Evolutionary conservation across 2,113 vertebrate species (phyloP).

Genomic region (Hiodon tergisus): DNA sequence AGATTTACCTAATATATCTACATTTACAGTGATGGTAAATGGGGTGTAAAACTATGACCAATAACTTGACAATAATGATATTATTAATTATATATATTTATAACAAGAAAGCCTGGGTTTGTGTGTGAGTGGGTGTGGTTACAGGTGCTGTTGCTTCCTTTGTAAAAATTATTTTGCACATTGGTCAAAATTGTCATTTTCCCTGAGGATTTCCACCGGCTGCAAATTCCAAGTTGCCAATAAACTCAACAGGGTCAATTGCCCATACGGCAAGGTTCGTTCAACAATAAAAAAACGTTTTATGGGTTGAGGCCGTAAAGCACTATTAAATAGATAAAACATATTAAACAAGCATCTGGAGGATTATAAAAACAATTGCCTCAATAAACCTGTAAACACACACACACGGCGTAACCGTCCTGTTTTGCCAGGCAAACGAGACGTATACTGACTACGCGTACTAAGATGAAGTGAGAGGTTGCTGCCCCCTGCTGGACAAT

Average conservation of each 20-base stretch:
- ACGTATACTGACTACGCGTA: not conserved
- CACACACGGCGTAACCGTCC: not conserved
- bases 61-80: no score
- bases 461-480: not conserved
- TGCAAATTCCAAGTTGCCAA: not conserved
- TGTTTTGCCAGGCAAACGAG: not conserved
- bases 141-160: not conserved
- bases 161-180: conserved; percentile 5
- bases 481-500: conserved; percentile 12
- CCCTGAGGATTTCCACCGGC: not conserved
- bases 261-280: conserved; percentile 6
- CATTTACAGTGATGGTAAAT: no score
- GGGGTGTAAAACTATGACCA: no score
- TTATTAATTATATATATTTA: no score
- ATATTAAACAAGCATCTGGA: conserved; percentile 11
- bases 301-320: conserved; percentile 17
- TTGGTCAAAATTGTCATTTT: conserved; percentile 10
- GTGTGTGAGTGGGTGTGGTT: not conserved
- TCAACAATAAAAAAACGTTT: conserved; percentile 15
- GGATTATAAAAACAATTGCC: conserved; percentile 16
- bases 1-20: no score
- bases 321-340: conserved; percentile 16
- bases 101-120: no score
- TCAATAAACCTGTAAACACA: conserved; percentile 13
- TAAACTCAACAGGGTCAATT: conserved; percentile 13